Conservation (phyloP, 1,140 invertebrate species). For the Patella vulgata region DNA sequence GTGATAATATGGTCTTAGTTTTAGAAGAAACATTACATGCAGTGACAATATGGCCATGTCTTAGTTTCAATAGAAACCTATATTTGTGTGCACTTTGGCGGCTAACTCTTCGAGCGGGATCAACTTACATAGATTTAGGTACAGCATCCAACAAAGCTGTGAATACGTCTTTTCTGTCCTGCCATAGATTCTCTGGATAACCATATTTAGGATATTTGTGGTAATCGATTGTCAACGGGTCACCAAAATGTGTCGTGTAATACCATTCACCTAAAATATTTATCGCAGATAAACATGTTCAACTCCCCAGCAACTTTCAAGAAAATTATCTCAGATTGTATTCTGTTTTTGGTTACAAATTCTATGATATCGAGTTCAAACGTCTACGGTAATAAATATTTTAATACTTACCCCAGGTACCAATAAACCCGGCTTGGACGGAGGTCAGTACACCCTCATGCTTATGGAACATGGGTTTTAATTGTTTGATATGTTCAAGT, state of each 20-base stretch:
- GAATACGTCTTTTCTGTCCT: constrained; percentile 26
- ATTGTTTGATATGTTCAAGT: constrained; percentile 28
- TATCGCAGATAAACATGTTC: no score
- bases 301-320: no score
- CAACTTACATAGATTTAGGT: constrained; percentile 25
- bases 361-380: no score
- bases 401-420: constrained; percentile 31
- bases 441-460: constrained; percentile 25
- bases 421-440: constrained; percentile 32
- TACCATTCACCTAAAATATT: constrained; percentile 34
- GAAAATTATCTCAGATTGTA: no score
- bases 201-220: constrained; percentile 14
- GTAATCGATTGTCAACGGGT: constrained; percentile 8
- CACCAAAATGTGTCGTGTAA: constrained; percentile 30
- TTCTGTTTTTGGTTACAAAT: no score
- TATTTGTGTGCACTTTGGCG: no score
- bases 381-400: no score
- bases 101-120: no score
- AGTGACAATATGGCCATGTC: no score
- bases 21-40: no score
- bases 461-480: constrained; percentile 24
- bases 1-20: no score
- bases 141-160: constrained; percentile 20
- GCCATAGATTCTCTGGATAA: constrained; percentile 6
- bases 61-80: no score